A percentile compares a stretch with the other conserved stretches of the same genome.
Evolutionary conservation across 2,113 vertebrate genomes (phyloP).

Genomic region (Anolis sagrei): DNA sequence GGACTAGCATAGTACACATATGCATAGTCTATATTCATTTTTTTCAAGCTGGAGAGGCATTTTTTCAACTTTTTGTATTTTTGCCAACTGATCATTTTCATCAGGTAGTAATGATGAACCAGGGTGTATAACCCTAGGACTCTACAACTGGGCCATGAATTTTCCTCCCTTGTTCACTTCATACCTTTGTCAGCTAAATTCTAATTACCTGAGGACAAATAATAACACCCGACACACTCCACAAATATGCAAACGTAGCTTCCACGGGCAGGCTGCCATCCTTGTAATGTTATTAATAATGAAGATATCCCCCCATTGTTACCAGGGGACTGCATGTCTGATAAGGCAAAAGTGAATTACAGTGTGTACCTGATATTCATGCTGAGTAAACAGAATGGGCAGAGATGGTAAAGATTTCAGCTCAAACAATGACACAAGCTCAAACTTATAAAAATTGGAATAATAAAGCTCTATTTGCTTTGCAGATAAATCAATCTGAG

Average conservation of each 20-base stretch:
- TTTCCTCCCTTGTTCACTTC: conserved; percentile 41
- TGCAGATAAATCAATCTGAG: conserved; percentile 40
- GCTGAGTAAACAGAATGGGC: conserved; percentile 68
- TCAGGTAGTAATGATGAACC: conserved; percentile 1
- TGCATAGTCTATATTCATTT: too few relatives aligned
- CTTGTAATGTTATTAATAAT: conserved; percentile 68
- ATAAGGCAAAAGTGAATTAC: conserved; percentile 66
- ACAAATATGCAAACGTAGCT: conserved; percentile 60
- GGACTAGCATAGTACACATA: too few relatives aligned
- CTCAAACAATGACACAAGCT: conserved; percentile 53
- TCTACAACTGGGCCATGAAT: not conserved
- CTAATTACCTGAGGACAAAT: conserved; percentile 69
- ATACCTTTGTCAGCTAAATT: conserved; percentile 62
- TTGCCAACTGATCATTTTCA: not conserved
- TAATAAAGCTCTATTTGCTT: conserved; percentile 58
- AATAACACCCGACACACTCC: conserved; percentile 58
- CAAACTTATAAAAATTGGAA: conserved; percentile 62
- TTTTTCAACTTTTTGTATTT: not conserved
- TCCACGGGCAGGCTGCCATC: conserved; percentile 38
- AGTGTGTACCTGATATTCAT: conserved; percentile 47
- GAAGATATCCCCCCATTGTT: conserved; percentile 62
- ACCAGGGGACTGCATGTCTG: conserved; percentile 56
- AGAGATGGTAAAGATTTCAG: conserved; percentile 57
- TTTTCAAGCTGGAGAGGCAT: not conserved
- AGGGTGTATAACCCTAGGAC: conserved; percentile 34